phyloP scores from a whole-genome alignment of 2,888 invertebrate species.

The Phorcus lineatus region DNA sequence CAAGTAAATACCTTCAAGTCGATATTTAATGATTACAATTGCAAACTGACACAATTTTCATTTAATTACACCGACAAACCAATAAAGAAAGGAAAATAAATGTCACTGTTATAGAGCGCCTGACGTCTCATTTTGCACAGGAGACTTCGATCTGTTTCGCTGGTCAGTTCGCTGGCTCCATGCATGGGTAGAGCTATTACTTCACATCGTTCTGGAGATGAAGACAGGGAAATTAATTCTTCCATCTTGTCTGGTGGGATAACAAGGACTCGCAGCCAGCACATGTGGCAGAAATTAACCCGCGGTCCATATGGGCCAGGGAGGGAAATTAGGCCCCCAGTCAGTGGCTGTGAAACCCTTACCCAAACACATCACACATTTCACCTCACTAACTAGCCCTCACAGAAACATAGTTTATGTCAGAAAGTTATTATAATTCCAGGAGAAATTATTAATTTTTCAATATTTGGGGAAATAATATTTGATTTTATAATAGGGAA shows the following conservation, averaged over 20 bases:
- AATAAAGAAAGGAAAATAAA: constrained; percentile 18
- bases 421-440: too few relatives aligned
- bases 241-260: constrained; percentile 10
- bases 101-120: background rate
- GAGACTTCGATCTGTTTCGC: background rate
- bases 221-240: background rate
- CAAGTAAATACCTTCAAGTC: background rate
- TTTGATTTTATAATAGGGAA: too few relatives aligned
- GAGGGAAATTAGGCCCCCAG: background rate
- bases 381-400: too few relatives aligned
- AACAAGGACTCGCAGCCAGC: background rate
- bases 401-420: too few relatives aligned
- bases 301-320: background rate
- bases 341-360: background rate
- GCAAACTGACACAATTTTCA: constrained; percentile 3
- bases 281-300: background rate
- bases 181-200: background rate
- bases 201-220: background rate
- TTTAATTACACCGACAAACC: constrained; percentile 15
- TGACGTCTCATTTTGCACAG: background rate
- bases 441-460: too few relatives aligned
- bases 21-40: background rate
- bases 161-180: background rate
- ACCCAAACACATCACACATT: background rate
- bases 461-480: too few relatives aligned